Base-by-base conservation (phyloP, 1,140 invertebrate species). In the Apis dorsata region DNA sequence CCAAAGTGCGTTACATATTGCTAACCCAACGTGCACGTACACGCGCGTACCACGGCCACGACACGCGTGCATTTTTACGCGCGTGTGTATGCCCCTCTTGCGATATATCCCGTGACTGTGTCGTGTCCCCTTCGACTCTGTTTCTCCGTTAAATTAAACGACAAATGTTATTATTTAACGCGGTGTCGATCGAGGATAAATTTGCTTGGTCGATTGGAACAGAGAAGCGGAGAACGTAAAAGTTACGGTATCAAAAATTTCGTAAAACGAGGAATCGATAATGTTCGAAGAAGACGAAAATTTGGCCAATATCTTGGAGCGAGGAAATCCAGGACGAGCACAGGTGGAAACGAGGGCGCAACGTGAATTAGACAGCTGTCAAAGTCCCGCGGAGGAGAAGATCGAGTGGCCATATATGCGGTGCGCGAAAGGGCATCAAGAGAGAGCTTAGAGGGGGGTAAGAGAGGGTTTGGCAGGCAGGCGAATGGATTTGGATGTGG, bases 1-100 rank as follows among this genome's bases (percentile, higher is more conserved):
- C 92, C 91, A 92, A 92, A 92, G 90, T 91, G 89, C 90, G 90
- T 93, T 92, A 93, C 93, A 92, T 93, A 93, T 93, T 91, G 91
- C 92, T 86, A 86, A 70, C 49, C 28, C 24, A 24, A 65, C 77
- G 34, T 60, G 34, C 12, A 24, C 11, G 24, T 34, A 53, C 63
- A 71, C 74, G 49, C 78, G 12, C 21, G 24, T 24, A n/a, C 13
- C n/a, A 1, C n/a, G 9, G 24, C 10, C 9, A 17, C 34, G 60
- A 34, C 44, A 55, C 66, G 70, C 65, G 69, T 78, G 59, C 71
- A 85, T 87, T 80, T 87, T 77, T 59, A 72, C 78, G 24, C 57
- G 68, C 7, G 53, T 59, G 69, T 53, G 68, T 44, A 0, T 44
- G 34, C 65, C 68, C 60, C 34, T 4, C 81, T 51, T 44, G 28